Evolutionary conservation across 2,113 vertebrate genomes (phyloP).

Genomic region (Strigops habroptila): DNA sequence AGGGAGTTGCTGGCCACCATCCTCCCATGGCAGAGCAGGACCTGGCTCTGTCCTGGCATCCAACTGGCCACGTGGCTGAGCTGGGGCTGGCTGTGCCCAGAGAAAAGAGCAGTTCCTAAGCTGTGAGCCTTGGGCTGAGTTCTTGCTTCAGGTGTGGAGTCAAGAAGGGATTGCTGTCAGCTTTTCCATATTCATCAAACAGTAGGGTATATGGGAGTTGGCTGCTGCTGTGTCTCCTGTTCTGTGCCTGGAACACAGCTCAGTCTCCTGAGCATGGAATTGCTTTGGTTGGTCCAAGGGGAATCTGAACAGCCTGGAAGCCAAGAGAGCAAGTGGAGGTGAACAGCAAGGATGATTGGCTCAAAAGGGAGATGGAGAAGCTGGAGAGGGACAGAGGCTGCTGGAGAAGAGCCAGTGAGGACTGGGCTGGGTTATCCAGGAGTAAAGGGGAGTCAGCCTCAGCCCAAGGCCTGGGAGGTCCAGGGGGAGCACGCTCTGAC

Average conservation of each 20-base stretch:
- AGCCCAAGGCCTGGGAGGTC: neutral
- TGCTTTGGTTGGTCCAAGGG: neutral
- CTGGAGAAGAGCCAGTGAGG: neutral
- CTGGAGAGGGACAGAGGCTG: neutral
- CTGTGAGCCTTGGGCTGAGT: neutral
- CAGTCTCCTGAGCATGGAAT: neutral
- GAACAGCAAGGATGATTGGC: neutral
- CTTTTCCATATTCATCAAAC: neutral
- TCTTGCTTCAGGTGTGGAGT: neutral
- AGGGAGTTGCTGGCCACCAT: neutral
- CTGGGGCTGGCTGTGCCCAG: neutral
- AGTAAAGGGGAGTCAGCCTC: neutral
- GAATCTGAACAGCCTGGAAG: neutral
- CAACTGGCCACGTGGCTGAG: neutral
- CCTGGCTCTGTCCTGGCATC: neutral
- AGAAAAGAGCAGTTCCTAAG: neutral
- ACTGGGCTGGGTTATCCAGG: neutral
- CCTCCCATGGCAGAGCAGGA: neutral
- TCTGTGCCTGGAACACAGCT: neutral
- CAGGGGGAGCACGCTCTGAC: no score
- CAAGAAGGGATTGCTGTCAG: neutral
- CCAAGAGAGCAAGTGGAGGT: neutral
- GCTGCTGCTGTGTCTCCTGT: neutral
- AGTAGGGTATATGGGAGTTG: neutral
- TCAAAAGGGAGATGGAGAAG: neutral